phyloP scores from a whole-genome alignment of 92 coral and sea anemone species.

The Scolanthus callimorphus region DNA sequence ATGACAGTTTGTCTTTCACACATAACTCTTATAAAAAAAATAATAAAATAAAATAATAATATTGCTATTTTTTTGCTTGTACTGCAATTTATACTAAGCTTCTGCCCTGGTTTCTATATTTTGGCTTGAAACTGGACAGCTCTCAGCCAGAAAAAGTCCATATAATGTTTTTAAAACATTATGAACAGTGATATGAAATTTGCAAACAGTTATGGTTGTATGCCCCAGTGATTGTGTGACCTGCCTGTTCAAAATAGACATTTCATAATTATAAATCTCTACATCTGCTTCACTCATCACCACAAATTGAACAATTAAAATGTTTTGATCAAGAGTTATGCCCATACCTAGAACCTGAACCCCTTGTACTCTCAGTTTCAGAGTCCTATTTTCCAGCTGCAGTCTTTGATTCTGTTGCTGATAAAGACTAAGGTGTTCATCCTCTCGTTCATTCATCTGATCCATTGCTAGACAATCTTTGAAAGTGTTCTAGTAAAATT shows the following conservation, averaged over 20 bases:
- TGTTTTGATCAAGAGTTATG: background rate
- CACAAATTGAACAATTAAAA: no score
- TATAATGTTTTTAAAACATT: no score
- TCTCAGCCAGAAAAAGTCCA: no score
- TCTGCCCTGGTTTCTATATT: no score
- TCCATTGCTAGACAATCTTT: no score
- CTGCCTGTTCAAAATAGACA: background rate
- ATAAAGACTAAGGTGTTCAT: background rate
- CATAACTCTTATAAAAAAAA: background rate
- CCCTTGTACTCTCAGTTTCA: conserved; percentile 56
- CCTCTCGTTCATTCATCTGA: background rate
- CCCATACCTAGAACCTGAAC: conserved; percentile 64
- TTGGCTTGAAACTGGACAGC: no score
- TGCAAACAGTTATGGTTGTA: no score
- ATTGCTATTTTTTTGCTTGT: no score
- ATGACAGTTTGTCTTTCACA: background rate
- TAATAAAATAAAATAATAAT: no score
- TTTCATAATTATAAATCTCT: background rate
- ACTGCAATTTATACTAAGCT: no score
- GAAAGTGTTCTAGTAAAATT: background rate
- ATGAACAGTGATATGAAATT: no score
- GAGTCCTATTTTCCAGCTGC: conserved; percentile 57
- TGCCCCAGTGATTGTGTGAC: no score
- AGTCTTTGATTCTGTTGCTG: conserved; percentile 38
- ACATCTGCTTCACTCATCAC: background rate